Evolutionary conservation across 1,140 invertebrate genomes (phyloP).

Genomic region (Temnothorax curvispinosus): DNA sequence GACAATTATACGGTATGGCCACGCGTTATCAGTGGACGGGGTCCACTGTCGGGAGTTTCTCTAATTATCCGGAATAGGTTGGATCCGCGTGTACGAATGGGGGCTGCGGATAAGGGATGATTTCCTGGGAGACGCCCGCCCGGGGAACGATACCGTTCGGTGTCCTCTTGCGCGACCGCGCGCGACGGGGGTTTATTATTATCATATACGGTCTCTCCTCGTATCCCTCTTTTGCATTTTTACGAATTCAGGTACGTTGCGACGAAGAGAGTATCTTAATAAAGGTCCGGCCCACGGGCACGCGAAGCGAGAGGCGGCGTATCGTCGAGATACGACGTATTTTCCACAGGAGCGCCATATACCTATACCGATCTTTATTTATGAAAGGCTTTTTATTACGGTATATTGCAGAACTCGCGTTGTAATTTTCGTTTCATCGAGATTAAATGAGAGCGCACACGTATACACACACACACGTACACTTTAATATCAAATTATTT

Average conservation of each 20-base stretch:
- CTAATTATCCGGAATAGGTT: slow-evolving; percentile 3
- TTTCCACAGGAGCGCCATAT: neutral
- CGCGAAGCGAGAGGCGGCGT: neutral
- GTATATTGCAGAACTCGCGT: neutral
- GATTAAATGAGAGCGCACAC: neutral
- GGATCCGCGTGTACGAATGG: neutral
- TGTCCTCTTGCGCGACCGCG: too few species aligned
- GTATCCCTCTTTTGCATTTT: neutral
- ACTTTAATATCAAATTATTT: slow-evolving; percentile 9
- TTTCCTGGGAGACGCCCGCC: slow-evolving; percentile 19
- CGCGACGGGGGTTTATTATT: neutral
- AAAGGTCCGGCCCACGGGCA: neutral
- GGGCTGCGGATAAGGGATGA: slow-evolving; percentile 19
- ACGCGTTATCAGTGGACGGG: neutral
- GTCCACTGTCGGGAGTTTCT: neutral
- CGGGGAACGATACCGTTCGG: neutral
- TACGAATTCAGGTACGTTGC: slow-evolving; percentile 19
- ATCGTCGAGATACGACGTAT: neutral
- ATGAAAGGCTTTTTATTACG: slow-evolving; percentile 13
- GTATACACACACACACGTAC: too few species aligned
- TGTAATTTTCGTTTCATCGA: slow-evolving; percentile 23
- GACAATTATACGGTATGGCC: neutral
- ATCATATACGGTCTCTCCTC: neutral
- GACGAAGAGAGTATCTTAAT: slow-evolving; percentile 2
- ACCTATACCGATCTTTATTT: slow-evolving; percentile 16